phyloP scores from a whole-genome alignment of 92 coral and sea anemone genomes.

The Epizoanthus scotinus region DNA sequence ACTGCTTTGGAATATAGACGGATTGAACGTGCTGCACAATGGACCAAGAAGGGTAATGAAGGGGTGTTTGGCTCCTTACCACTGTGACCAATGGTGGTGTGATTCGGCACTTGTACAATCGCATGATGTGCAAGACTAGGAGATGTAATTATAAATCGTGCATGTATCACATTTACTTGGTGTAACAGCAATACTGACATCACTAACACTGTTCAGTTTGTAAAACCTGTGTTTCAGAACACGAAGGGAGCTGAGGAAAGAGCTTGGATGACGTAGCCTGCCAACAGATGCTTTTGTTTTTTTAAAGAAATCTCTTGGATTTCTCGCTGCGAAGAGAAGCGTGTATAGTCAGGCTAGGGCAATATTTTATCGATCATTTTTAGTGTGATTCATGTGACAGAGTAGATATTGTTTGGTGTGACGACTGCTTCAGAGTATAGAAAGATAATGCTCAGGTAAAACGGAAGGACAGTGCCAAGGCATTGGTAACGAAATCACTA shows the following conservation, averaged over 20 bases:
- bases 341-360: too few relatives aligned
- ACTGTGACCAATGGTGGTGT: not conserved
- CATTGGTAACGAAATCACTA: too few relatives aligned
- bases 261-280: not conserved
- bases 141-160: too few relatives aligned
- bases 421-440: slow-evolving; percentile 54
- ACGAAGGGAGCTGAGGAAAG: slow-evolving; percentile 56
- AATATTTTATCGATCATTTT: not conserved
- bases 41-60: not conserved
- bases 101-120: slow-evolving; percentile 64
- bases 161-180: too few relatives aligned
- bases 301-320: too few relatives aligned
- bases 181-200: too few relatives aligned
- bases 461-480: slow-evolving; percentile 29
- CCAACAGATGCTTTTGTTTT: too few relatives aligned
- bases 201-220: too few relatives aligned
- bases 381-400: not conserved
- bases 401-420: not conserved
- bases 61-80: not conserved
- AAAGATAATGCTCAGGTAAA: slow-evolving; percentile 74
- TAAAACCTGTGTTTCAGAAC: too few relatives aligned
- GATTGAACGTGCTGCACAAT: not conserved
- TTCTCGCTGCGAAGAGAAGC: too few relatives aligned
- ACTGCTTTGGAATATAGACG: not conserved
- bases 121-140: slow-evolving; percentile 5